phyloP scores from a whole-genome alignment of 2,113 vertebrate genomes.

The Oncorhynchus masou region DNA sequence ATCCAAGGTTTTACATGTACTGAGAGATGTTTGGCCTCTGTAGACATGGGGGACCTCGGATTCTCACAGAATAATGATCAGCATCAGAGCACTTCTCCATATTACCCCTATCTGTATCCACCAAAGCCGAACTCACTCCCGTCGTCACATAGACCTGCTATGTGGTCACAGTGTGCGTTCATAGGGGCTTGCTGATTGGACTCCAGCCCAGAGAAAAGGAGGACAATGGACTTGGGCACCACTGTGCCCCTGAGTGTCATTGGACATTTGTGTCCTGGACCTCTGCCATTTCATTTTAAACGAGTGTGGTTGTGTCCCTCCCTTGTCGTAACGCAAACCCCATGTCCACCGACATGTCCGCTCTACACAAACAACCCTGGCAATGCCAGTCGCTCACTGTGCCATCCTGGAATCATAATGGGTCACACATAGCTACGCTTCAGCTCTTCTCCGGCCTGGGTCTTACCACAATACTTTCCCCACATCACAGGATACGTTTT shows the following conservation, averaged over 20 bases:
- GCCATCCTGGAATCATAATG: conserved; percentile 15
- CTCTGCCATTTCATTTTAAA: conserved; percentile 29
- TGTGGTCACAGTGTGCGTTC: not conserved
- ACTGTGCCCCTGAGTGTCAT: conserved; percentile 44
- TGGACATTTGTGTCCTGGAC: conserved; percentile 40
- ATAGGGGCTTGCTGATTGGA: conserved; percentile 28
- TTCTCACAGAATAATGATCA: too few species aligned
- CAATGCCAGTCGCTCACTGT: not conserved
- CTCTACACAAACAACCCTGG: not conserved
- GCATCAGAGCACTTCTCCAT: too few species aligned
- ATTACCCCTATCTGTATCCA: not conserved
- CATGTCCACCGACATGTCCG: not conserved
- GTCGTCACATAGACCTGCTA: not conserved
- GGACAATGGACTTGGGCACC: conserved; percentile 46
- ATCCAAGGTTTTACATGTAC: too few species aligned
- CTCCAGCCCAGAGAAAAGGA: conserved; percentile 43
- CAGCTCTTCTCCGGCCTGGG: too few species aligned
- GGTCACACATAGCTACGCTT: too few species aligned
- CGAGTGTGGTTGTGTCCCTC: not conserved
- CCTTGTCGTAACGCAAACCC: too few species aligned
- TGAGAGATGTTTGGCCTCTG: too few species aligned
- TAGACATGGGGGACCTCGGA: too few species aligned
- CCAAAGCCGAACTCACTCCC: not conserved
- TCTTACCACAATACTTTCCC: too few species aligned
- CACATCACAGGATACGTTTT: too few species aligned